Percentiles rank a stretch among this genome's conserved stretches.
phyloP scores from a whole-genome alignment of 1,140 invertebrate genomes.

The Temnothorax curvispinosus region DNA sequence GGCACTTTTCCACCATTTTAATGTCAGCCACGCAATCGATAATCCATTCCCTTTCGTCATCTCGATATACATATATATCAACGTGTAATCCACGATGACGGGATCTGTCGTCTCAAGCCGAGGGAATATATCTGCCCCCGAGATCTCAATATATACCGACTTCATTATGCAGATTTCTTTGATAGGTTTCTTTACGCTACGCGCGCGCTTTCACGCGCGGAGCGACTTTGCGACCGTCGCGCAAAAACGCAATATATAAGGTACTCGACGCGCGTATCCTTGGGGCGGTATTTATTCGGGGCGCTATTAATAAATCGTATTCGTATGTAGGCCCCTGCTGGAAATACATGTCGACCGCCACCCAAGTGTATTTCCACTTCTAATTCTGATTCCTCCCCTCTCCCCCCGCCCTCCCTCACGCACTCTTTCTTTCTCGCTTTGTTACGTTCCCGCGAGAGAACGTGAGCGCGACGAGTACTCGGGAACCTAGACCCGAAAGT shows the following conservation, averaged over 20 bases:
- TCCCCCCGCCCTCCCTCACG: neutral
- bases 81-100: neutral
- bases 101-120: neutral
- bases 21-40: neutral
- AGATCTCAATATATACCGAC: neutral
- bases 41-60: neutral
- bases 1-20: neutral
- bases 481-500: conserved; percentile 51
- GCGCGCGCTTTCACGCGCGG: conserved; percentile 11
- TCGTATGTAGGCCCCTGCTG: conserved; percentile 48
- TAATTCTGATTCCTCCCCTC: conserved; percentile 19
- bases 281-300: conserved; percentile 53
- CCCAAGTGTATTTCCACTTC: conserved; percentile 50
- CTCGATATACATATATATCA: neutral
- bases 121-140: neutral
- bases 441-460: no score
- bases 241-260: conserved; percentile 38
- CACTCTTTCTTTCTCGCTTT: neutral
- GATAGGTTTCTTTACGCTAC: conserved; percentile 19
- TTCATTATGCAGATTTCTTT: conserved; percentile 44
- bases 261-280: conserved; percentile 16
- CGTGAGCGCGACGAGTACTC: neutral
- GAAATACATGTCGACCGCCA: conserved; percentile 49
- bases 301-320: conserved; percentile 56
- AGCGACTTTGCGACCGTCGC: neutral